Base-by-base conservation (phyloP, 2,888 invertebrate genomes). In the Thereva nobilitata region DNA sequence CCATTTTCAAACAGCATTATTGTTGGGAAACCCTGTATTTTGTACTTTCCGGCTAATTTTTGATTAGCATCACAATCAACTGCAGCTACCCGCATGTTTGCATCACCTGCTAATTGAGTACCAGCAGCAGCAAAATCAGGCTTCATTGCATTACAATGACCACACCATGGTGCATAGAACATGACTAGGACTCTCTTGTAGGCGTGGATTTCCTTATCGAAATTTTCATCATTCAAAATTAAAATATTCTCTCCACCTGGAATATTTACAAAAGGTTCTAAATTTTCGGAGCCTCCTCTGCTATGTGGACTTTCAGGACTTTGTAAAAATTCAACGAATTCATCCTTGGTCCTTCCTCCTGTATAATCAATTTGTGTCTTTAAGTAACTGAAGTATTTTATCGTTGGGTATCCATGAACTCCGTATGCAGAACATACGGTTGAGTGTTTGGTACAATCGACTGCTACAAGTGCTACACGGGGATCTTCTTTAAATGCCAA, bases 151-250 rank as follows among this genome's bases (percentile, higher is more conserved):
- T 86, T 85, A 74, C 91, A 91, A 74, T 90, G 88, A 0, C 86
- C 85, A 76, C 91, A 91, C 89, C 90, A 90, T 5, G 93, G 93
- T 0, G 93, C 92, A 78, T 93, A 93, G 80, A 93, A 93, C 88
- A 93, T 92, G 69, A 93, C 87, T 61, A 94, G 76, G 7, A 88
- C 88, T 78, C 92, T 91, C 74, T 90, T 90, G 81, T 91, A 87
- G 79, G 89, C 89, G 76, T 89, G 89, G 65, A 92, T 82, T 66
- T 87, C 83, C 64, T 84, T 77, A 74, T 89, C 88, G 80, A 92
- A 92, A 71, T 82, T 86, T 68, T 87, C 84, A 68, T 88, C 85
- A 71, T 83, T 84, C 64, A 93, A 84, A 7, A 71, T 67, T 5
- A 73, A 5, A 37, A 74, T 57, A 42, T 82, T 82, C 4, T 81